phyloP scores from a whole-genome alignment of 1,140 invertebrate species.

The Scaptomyza hsui region DNA sequence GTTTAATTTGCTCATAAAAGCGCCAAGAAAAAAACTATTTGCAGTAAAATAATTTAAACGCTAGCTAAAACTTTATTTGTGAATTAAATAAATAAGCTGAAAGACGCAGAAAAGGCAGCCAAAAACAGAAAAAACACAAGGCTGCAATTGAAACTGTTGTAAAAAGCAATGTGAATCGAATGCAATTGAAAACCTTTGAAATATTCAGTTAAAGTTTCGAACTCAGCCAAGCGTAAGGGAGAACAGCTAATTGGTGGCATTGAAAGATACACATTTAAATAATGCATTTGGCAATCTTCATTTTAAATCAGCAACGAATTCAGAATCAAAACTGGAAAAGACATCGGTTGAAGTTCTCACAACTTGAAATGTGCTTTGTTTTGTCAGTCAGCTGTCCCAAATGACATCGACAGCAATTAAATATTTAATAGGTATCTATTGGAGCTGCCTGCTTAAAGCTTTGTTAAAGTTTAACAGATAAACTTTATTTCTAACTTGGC shows the following conservation, averaged over 20 bases:
- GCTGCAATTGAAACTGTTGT: neutral
- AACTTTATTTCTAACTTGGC: too few species aligned
- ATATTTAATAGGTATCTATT: neutral
- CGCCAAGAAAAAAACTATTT: slow-evolving; percentile 9
- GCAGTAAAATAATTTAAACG: slow-evolving; percentile 53
- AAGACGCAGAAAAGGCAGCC: slow-evolving; percentile 19
- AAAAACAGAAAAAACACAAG: neutral
- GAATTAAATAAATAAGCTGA: slow-evolving; percentile 51
- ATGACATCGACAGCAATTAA: neutral
- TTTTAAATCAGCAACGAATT: neutral
- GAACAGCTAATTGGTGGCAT: neutral
- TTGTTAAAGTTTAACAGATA: too few species aligned
- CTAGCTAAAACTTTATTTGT: slow-evolving; percentile 36
- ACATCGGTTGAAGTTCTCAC: neutral
- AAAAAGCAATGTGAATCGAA: neutral
- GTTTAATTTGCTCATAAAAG: slow-evolving; percentile 73
- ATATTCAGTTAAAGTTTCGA: too few species aligned
- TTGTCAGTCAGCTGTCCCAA: neutral
- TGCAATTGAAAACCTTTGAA: neutral
- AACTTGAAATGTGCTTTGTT: neutral
- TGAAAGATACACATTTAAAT: neutral
- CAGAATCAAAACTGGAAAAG: neutral
- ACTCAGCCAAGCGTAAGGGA: neutral
- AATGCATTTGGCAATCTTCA: neutral
- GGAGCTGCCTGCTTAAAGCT: too few species aligned